Evolutionary conservation across 2,113 vertebrate genomes (phyloP), one percentile per base, ranked within the genome.

Genomic region (Dicentrarchus labrax): DNA sequence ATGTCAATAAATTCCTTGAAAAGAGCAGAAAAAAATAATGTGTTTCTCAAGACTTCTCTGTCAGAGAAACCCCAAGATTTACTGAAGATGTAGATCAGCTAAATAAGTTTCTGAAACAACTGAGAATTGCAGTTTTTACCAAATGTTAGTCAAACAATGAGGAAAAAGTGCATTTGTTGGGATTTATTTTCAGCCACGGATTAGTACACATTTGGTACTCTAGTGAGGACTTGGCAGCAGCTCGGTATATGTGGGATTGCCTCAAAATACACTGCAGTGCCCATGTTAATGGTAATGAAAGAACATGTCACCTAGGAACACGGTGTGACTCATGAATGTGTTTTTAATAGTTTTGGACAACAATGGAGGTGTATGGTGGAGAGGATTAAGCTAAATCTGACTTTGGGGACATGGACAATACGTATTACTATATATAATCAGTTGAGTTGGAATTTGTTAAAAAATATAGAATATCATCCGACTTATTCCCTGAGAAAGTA

Each of bases 251-350:
- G 68, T 78, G 70, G 80, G 60, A 66, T 9, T 17, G 1, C 48
- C 73, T 78, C n/a, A 81, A 70, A 57, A 72, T 71, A 76, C 76
- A 75, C 57, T 24, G 10, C 36, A 48, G 76, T 30, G 72, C 16
- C 53, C 43, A 12, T 62, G 54, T 61, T 59, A n/a, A 67, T 76
- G 2, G 12, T 51, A 85, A 74, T 60, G 15, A 68, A 62, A 51
- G 56, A 67, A 78, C 62, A 61, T 78, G 66, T 78, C 51, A 75
- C 47, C 73, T 50, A 22, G 66, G 59, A 47, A 80, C 71, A 75
- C 5, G 4, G 2, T 36, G 19, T 67, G 65, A 67, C 15, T 47
- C 65, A 67, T 0, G 17, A 0, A 10, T 48, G n/a, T 24, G 43
- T 30, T 48, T 48, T 24, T 30, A 67, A 67, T 48, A 17, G 43